Evolutionary conservation across 2,888 invertebrate species (phyloP), one percentile per base, ranked within the genome.

Genomic region (Epistrophe grossulariae): DNA sequence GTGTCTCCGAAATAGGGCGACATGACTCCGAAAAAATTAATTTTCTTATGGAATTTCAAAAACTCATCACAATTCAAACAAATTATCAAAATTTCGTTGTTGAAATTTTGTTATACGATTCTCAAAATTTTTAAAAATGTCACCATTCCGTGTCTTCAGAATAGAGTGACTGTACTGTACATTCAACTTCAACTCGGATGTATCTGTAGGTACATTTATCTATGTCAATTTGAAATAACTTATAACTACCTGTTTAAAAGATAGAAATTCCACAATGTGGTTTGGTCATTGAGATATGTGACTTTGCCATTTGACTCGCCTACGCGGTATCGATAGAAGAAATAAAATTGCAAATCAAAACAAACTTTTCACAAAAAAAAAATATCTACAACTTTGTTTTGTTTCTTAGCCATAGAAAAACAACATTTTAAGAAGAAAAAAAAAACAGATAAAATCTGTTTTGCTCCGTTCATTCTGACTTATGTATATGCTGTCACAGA

Each of bases 251-350:
- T 48, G 66, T 66, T 48, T 43, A 8, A 35, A 19, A 35, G 19
- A 9, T 35, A 66, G 48, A 66, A 17, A 68, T 68, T 68, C 68
- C 68, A 50, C 50, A 50, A 35, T 17, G 66, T 66, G 1, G 50
- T 48, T 28, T 66, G 1, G 50, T 35, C 45, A 48, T 31, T 62
- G 45, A 64, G 43, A 60, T 50, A 68, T 50, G 50, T 68, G 50
- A 50, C 50, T 48, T 68, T 50, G 48, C 48, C 28, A 50, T 68
- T 35, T 50, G 11, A 1, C 19, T 19, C 68, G 50, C 68, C 68
- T 19, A 68, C 66, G 9, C 28, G 48, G 24, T 24, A 24, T 48
- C 17, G 4, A 38, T 24, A 11, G 19, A 43, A 64, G 35, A 35
- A 17, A 45, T 45, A 64, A 64, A 19, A 17, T 19, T 35, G 31